Evolutionary conservation across 2,113 vertebrate species (phyloP).

Genomic region (Gambusia holbrooki): DNA sequence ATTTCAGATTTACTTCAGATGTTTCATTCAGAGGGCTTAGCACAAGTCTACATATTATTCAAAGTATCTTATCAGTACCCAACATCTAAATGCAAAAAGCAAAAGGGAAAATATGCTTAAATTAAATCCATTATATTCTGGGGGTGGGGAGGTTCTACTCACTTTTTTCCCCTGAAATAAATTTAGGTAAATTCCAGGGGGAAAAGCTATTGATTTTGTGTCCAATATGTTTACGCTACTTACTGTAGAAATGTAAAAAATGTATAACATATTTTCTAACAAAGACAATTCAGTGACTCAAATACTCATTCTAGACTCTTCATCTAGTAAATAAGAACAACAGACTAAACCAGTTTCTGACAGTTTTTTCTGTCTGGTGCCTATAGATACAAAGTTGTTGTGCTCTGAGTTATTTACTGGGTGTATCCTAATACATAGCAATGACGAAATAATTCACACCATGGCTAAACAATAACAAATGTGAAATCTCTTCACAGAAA

Average conservation of each 20-base stretch:
- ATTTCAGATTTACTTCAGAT: neutral
- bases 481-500: neutral
- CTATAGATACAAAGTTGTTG: neutral
- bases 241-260: too few relatives aligned
- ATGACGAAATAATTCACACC: neutral
- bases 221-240: too few relatives aligned
- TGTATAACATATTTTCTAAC: too few relatives aligned
- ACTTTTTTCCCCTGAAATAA: neutral
- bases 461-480: neutral
- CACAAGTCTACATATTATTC: neutral
- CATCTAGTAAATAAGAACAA: neutral
- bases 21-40: neutral
- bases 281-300: too few relatives aligned
- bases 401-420: neutral
- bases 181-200: neutral
- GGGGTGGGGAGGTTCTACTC: too few relatives aligned
- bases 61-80: neutral
- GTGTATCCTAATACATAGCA: neutral
- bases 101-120: neutral
- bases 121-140: neutral
- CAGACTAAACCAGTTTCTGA: neutral
- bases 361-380: neutral
- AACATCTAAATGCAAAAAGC: neutral
- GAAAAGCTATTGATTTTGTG: too few relatives aligned
- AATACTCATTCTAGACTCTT: neutral